Percentiles rank a stretch among this genome's conserved stretches.
These are phyloP conservation scores for Morelia viridis DNA, from an alignment of 2,797 vertebrate species.

Conservation along the genomic window DNA sequence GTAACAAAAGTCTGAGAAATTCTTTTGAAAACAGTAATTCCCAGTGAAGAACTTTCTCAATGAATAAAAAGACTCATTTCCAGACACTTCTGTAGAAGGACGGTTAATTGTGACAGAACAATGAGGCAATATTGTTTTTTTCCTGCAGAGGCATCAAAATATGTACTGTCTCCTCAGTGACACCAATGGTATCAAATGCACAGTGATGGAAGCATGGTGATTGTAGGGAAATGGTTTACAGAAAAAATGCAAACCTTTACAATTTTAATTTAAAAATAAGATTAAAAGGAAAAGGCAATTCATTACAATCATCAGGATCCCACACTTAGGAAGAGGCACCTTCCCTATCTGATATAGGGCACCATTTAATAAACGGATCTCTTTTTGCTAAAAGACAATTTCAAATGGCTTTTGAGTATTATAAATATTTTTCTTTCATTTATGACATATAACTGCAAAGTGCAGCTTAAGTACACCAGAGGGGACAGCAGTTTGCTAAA, in stretches of 20 bases:
- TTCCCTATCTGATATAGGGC: slow-evolving; percentile 37
- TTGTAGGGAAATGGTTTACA: slow-evolving; percentile 47
- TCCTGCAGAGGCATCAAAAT: slow-evolving; percentile 70
- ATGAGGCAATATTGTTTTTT: slow-evolving; percentile 63
- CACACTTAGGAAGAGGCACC: slow-evolving; percentile 35
- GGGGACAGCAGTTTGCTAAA: slow-evolving; percentile 74
- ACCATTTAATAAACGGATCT: slow-evolving; percentile 56
- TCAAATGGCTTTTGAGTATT: slow-evolving; percentile 71
- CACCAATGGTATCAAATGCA: slow-evolving; percentile 63
- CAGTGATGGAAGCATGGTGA: slow-evolving; percentile 57
- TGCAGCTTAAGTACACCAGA: slow-evolving; percentile 67
- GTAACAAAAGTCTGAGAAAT: slow-evolving; percentile 50
- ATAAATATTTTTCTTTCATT: slow-evolving; percentile 73
- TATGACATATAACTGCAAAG: slow-evolving; percentile 70
- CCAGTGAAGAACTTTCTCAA: slow-evolving; percentile 62
- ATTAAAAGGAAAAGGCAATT: slow-evolving; percentile 52
- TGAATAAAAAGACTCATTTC: slow-evolving; percentile 63
- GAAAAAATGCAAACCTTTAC: slow-evolving; percentile 55
- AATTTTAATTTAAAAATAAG: slow-evolving; percentile 39
- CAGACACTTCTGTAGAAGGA: slow-evolving; percentile 63
- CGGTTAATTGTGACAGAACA: slow-evolving; percentile 67
- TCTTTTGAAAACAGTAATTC: slow-evolving; percentile 47
- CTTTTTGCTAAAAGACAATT: slow-evolving; percentile 62
- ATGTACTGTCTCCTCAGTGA: slow-evolving; percentile 62
- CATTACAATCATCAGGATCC: slow-evolving; percentile 42